Base-by-base conservation (phyloP, 2,113 vertebrate species). In the Percina caprodes region DNA sequence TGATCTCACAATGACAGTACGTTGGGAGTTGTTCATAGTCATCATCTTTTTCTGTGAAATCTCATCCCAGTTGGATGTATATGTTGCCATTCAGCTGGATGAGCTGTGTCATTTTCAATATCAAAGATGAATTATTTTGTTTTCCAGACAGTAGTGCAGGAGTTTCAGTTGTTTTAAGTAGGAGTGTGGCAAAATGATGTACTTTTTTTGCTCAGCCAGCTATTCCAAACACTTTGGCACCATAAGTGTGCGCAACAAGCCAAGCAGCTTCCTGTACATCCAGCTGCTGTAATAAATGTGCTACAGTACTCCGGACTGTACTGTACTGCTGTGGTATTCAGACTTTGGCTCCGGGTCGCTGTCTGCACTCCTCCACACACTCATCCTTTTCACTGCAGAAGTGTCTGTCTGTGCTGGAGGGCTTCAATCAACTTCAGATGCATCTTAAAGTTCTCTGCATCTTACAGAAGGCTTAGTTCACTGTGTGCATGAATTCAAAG, bases 231-330 rank as follows among this genome's bases (percentile, higher is more conserved):
- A 51, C 85, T 86, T 70, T 89, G 89, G 90, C 82, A 65, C 7
- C 26, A 30, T 39, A 55, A 61, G 61, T 5, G 0, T 8, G 3
- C 3, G 4, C 72, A 39, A 56, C 10, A 23, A 72, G 89, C 89
- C 91, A 83, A 91, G 93, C 84, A 84, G 84, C 89, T 91, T 94
- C 93, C 91, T 92, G 86, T 86, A 91, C 87, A 97, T 96, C 91
- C 95, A 96, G 89, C 90, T 83, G 79, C 94, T 94, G 8, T 96
- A 95, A 92, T 89, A 89, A 88, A 88, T 84, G 88, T 79, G 81
- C 79, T 65, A 52, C 67, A 81, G 73, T 48, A 6, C 69, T 88
- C 39, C 11, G 76, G 74, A 93, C 94, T 68, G 48, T 45, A 56
- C 12, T 83, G 84, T 80, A 66, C 75, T 74, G 81, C 79, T 0